These are phyloP conservation scores for Lymantria monacha DNA, from an alignment of 2,888 invertebrate genomes.

Conservation along the genomic window DNA sequence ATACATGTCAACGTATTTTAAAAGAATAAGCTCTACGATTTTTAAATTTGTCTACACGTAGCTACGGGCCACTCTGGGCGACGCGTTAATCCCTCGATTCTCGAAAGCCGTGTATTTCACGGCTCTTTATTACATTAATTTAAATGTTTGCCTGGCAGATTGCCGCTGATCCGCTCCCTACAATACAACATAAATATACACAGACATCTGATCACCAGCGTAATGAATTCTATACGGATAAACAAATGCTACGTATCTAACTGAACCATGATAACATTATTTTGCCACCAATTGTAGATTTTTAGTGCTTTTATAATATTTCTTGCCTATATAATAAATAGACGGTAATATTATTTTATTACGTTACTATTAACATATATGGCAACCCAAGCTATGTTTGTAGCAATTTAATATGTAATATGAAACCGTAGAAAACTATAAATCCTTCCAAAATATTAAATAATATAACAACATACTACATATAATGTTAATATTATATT, in stretches of 20 bases:
- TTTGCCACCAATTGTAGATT: no score
- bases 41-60: not conserved
- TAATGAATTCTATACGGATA: conserved; percentile 5
- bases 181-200: conserved; percentile 46
- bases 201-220: conserved; percentile 29
- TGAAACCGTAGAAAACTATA: no score
- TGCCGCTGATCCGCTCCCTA: conserved; percentile 50
- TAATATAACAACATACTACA: no score
- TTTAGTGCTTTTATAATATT: no score
- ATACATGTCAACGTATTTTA: not conserved
- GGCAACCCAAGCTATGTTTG: no score
- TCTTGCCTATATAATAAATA: no score
- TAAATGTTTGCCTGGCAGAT: conserved; percentile 74
- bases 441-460: no score
- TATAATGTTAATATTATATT: no score
- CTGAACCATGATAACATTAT: not conserved
- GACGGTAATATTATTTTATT: no score
- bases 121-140: conserved; percentile 81
- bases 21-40: not conserved
- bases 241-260: not conserved
- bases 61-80: conserved; percentile 5
- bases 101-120: conserved; percentile 69
- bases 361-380: no score
- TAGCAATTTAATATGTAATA: no score
- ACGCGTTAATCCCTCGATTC: conserved; percentile 57